A percentile compares a stretch with the other conserved stretches of the same genome.
These are phyloP conservation scores for Pontoporia blainvillei DNA, from an alignment of 2,113 vertebrate species.

Conservation along the genomic window DNA sequence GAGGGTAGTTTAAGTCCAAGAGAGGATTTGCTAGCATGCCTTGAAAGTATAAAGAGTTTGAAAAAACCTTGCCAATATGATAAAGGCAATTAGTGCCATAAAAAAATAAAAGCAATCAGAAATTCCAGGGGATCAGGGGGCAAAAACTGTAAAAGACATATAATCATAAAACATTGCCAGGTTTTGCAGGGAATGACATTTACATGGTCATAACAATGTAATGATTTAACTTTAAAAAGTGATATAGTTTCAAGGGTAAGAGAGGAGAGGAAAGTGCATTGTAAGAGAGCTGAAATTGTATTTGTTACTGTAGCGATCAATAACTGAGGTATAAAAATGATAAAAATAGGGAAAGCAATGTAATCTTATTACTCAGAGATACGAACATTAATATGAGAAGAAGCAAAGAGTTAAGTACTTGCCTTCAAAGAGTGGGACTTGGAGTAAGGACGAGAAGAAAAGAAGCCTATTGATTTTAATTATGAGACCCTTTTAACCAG, in stretches of 20 bases:
- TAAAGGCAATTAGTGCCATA: conserved; percentile 48
- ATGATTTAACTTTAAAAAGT: not conserved
- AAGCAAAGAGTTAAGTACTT: not conserved
- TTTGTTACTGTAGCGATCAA: not conserved
- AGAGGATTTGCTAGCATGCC: not conserved
- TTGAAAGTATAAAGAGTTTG: not conserved
- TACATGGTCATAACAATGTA: not conserved
- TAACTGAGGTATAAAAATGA: not conserved
- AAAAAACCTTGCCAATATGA: not conserved
- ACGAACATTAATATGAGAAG: not conserved
- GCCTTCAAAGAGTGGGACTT: not conserved
- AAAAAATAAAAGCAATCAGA: conserved; percentile 52
- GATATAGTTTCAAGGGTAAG: not conserved
- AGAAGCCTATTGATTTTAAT: not conserved
- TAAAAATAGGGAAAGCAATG: not conserved
- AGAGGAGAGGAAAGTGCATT: not conserved
- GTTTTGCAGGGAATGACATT: not conserved
- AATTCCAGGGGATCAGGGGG: not conserved
- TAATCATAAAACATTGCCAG: conserved; percentile 46
- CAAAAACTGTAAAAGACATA: conserved; percentile 39
- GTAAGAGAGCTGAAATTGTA: not conserved
- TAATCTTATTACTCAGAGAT: not conserved
- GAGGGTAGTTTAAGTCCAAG: not conserved
- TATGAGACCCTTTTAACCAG: not conserved
- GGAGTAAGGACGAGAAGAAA: not conserved